Conservation (phyloP, 2,797 vertebrate species). For the Pangasius mekongensis region DNA sequence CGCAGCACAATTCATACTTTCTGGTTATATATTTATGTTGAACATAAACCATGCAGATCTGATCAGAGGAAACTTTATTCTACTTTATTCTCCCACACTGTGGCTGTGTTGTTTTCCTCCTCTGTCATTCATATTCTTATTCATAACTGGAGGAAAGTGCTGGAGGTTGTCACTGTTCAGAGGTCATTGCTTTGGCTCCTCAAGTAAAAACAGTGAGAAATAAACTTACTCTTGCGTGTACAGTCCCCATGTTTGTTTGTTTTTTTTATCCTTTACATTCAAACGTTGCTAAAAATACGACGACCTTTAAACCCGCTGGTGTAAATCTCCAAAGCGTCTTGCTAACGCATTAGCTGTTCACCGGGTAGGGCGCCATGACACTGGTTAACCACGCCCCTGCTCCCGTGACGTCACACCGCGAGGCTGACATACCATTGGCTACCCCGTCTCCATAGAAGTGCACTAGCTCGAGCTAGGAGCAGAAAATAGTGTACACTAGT, state of each 20-base stretch:
- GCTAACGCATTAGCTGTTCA: conserved; percentile 45
- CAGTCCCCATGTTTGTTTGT: conserved; percentile 83
- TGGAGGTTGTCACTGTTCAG: conserved; percentile 50
- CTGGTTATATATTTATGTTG: neutral
- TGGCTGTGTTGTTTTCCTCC: neutral
- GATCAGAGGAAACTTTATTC: neutral
- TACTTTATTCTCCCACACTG: neutral
- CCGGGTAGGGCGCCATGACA: conserved; percentile 77
- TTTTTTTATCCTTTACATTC: conserved; percentile 42
- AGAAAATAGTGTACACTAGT: neutral
- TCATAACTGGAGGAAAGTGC: neutral
- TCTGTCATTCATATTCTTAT: conserved; percentile 12
- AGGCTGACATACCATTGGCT: neutral
- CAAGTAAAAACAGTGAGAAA: neutral
- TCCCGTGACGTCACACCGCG: neutral
- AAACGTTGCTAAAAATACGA: conserved; percentile 36
- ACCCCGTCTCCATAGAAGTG: neutral
- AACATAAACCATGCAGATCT: neutral
- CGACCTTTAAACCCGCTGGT: neutral
- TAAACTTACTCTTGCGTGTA: conserved; percentile 89
- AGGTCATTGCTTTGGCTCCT: conserved; percentile 68
- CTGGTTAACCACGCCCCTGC: conserved; percentile 62
- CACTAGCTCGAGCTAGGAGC: neutral
- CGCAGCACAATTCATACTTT: neutral
- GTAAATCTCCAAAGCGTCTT: conserved; percentile 57